Evolutionary conservation across 2,797 vertebrate species (phyloP).

Genomic region (Myotis findleyi): DNA sequence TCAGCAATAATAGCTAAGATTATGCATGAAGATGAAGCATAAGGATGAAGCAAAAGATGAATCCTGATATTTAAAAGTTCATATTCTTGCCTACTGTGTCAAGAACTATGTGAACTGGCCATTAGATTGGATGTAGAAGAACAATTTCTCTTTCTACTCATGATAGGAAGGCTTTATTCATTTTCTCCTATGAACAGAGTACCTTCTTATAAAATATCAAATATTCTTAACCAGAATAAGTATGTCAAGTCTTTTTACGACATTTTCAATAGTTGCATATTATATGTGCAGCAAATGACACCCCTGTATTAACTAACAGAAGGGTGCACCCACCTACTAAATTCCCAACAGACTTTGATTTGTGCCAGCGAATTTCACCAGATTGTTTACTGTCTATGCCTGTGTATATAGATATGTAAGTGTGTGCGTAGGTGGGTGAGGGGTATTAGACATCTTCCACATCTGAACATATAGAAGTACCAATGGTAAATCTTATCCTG

Average conservation of each 20-base stretch:
- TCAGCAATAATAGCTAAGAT: not conserved
- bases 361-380: not conserved
- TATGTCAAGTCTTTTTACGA: constrained; percentile 57
- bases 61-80: not conserved
- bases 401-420: not conserved
- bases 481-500: not conserved
- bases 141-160: constrained; percentile 14
- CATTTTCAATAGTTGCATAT: constrained; percentile 51
- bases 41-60: not conserved
- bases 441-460: not conserved
- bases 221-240: constrained; percentile 64
- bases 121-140: not conserved
- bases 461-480: not conserved
- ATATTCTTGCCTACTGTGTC: not conserved
- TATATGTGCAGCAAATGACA: constrained; percentile 48
- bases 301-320: not conserved
- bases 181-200: constrained; percentile 58
- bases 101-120: constrained; percentile 20
- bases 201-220: constrained; percentile 68
- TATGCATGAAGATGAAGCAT: not conserved
- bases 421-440: not conserved
- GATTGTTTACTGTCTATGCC: not conserved
- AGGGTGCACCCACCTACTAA: not conserved
- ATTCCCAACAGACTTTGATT: not conserved
- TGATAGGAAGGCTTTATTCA: constrained; percentile 52